Evolutionary conservation across 2,113 vertebrate genomes (phyloP), one percentile per base, ranked within the genome.

Genomic region (Spilogale gracilis): DNA sequence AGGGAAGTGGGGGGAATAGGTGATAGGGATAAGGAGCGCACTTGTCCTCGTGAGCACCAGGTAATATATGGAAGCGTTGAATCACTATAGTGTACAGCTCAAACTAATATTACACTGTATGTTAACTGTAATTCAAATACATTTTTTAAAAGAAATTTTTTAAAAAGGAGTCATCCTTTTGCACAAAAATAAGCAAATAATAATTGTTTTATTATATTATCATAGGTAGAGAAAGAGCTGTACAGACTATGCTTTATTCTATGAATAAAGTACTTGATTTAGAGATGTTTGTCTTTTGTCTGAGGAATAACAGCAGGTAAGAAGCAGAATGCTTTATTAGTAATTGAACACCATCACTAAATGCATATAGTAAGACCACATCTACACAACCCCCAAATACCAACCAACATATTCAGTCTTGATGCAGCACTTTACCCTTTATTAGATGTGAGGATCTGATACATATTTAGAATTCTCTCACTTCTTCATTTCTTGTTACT

Each of bases 241-340:
- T 93, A 60, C 17, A 30, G 54, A 30, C 74, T 78, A 50, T 43
- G 3, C 8, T 78, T 89, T 67, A 54, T 43, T 92, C 48, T 45
- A 5, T 43, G 9, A 94, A 58, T 30, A 85, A 61, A 86, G 8
- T 32, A 76, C 76, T 89, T 94, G 27, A 67, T 54, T 73, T 73
- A 88, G 8, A 94, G 58, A 83, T 38, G 16, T 45, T 94, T 91
- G 89, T 71, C 88, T 30, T 45, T 94, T 91, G 89, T 71, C 88
- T 30, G 38, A 86, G 30, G 20, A 87, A 50, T 86, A 71, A 87
- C 7, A 9, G 14, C n/a, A 16, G 91, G 20, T 5, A 84, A 54
- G 54, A 54, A 74, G n/a, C 18, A 92, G 45, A 71, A 78, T 82
- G 54, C 45, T 91, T 95, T 20, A 61, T 60, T 63, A 85, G 23